Conservation (phyloP, 2,888 invertebrate species). For the Luperina testacea region DNA sequence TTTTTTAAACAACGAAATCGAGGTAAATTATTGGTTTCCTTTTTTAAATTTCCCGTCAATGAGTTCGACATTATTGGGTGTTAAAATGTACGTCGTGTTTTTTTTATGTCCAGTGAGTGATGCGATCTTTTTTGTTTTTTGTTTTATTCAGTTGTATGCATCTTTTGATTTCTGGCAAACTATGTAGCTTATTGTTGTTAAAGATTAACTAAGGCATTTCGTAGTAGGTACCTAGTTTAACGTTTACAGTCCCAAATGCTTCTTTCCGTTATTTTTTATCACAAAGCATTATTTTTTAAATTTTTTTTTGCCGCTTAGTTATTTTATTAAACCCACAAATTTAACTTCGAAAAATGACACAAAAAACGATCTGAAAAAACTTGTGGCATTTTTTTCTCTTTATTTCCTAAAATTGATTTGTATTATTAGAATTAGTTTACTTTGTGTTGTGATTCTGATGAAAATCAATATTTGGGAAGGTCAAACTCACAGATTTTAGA, state of each 20-base stretch:
- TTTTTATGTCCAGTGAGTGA: slow-evolving; percentile 9
- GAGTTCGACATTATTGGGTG: slow-evolving; percentile 45
- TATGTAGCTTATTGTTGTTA: neutral
- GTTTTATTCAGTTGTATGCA: neutral
- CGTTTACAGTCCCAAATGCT: neutral
- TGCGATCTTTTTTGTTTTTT: slow-evolving; percentile 12
- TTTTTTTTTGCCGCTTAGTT: neutral
- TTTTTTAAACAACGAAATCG: slow-evolving; percentile 35
- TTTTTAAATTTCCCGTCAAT: slow-evolving; percentile 59
- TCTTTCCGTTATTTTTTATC: neutral
- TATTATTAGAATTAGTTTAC: neutral
- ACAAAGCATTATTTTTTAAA: neutral
- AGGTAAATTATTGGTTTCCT: slow-evolving; percentile 45
- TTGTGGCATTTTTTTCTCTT: neutral
- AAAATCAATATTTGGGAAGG: neutral
- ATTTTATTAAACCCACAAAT: neutral
- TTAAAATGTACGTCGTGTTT: slow-evolving; percentile 26
- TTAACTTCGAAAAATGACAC: neutral
- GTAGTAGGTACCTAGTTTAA: neutral
- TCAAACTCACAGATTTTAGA: neutral
- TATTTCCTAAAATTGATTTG: neutral
- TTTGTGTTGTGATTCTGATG: neutral
- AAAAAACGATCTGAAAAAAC: neutral
- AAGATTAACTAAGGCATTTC: neutral
- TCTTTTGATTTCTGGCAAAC: neutral